These are phyloP conservation scores for Tetramorium simillimum DNA, from an alignment of 1,140 invertebrate genomes.

Conservation along the genomic window DNA sequence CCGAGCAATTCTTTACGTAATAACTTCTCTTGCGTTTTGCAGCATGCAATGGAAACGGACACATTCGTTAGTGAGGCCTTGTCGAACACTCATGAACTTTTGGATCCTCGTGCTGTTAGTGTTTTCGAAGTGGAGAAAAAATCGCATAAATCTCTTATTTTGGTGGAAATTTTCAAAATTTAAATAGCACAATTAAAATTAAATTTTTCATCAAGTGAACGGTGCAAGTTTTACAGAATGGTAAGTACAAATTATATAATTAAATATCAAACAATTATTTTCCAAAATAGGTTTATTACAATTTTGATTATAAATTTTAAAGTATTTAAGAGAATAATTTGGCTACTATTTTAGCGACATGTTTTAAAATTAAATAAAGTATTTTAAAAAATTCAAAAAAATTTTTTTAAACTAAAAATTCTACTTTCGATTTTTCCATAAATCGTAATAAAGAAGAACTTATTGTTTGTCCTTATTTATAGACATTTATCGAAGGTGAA, in stretches of 20 bases:
- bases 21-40: neutral
- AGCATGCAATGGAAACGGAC: slow-evolving; percentile 14
- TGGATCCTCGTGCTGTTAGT: neutral
- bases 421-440: neutral
- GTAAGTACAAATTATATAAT: slow-evolving; percentile 52
- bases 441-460: neutral
- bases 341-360: neutral
- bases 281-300: neutral
- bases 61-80: slow-evolving; percentile 47
- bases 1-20: slow-evolving; percentile 72
- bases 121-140: neutral
- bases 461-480: slow-evolving; percentile 3
- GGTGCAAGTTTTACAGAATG: slow-evolving; percentile 59
- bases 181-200: neutral
- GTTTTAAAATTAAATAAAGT: neutral
- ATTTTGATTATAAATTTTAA: neutral
- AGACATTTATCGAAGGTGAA: slow-evolving; percentile 11
- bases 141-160: neutral
- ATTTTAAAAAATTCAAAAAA: too few species aligned
- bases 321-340: slow-evolving; percentile 5
- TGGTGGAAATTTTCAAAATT: neutral
- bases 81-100: slow-evolving; percentile 6
- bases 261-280: neutral
- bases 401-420: slow-evolving; percentile 3
- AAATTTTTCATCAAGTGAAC: slow-evolving; percentile 37